Conservation (phyloP, 2,797 vertebrate genomes). For the Florisuga fusca region DNA sequence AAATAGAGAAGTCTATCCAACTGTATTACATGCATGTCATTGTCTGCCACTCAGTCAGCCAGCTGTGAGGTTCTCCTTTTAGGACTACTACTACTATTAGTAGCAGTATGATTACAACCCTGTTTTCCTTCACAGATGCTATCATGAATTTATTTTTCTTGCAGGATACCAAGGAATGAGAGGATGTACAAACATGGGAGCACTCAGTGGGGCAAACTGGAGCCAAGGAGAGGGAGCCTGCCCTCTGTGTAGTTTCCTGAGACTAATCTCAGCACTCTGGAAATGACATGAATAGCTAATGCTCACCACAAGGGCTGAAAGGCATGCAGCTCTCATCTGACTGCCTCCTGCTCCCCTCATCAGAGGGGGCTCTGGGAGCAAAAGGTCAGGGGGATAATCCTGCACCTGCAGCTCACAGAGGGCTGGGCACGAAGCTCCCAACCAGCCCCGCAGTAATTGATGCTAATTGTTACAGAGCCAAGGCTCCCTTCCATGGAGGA, state of each 20-base stretch:
- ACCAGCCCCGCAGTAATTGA: conserved; percentile 61
- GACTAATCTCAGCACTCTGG: neutral
- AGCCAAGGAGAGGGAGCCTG: neutral
- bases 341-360: conserved; percentile 23
- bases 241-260: neutral
- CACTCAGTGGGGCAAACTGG: neutral
- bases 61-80: neutral
- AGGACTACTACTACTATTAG: neutral
- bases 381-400: conserved; percentile 74
- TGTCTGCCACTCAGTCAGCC: conserved; percentile 33
- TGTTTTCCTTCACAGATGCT: conserved; percentile 25
- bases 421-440: neutral
- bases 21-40: neutral
- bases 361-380: conserved; percentile 15
- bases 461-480: conserved; percentile 76
- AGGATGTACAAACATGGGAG: neutral
- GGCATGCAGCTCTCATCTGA: conserved; percentile 3
- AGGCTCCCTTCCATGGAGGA: conserved; percentile 63
- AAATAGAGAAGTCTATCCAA: conserved; percentile 28
- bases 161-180: neutral
- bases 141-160: conserved; percentile 25
- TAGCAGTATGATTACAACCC: neutral
- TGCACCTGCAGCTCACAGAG: conserved; percentile 78
- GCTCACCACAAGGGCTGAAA: neutral
- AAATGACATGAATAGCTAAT: conserved; percentile 40